Base-by-base conservation (phyloP, 1,140 invertebrate species). In the Mesaphorura yosii region DNA sequence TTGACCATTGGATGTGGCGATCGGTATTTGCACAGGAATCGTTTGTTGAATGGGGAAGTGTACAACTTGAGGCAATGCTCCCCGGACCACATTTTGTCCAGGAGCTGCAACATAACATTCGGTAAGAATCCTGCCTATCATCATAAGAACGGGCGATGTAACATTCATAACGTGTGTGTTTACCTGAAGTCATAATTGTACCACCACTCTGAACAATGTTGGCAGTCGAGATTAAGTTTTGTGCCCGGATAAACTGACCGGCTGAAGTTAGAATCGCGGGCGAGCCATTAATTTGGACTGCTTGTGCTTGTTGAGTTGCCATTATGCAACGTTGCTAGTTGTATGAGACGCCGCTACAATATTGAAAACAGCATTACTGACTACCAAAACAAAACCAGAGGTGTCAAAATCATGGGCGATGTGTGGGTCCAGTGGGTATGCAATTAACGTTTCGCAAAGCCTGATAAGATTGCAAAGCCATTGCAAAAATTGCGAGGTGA, bases 11-110 rank as follows among this genome's bases (percentile, higher is more conserved):
- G 80, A 79, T 6, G 85, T 81, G 53, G 86, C 84, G 49, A 95
- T 87, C 1, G 91, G 90, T 37, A 93, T 83, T 72, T 93, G 88
- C 15, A 94, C 85, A 0, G 89, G 88, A 39, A 94, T 86, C 17
- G 85, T 84, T 67, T 87, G 85, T 53, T 86, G 82, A 69, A 88
- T 76, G 10, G 81, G 81, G 60, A 88, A 79, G 66, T 89, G 86
- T 3, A 89, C 68, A 2, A 83, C 70, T 66, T 84, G 82, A 15
- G 75, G 76, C 51, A 68, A 61, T 4, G 48, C 38, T 14, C 67
- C 68, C 17, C 74, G 78, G 5, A 80, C 72, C 19, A 89, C 78
- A 65, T 82, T 86, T 68, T 85, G 82, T n/a, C 82, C 82, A 76
- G 58, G 26, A 38, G 64, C 60, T 57, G 53, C 47, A 55, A 3